Base-by-base conservation (phyloP, 2,888 invertebrate genomes). In the Cerceris ruficornis region DNA sequence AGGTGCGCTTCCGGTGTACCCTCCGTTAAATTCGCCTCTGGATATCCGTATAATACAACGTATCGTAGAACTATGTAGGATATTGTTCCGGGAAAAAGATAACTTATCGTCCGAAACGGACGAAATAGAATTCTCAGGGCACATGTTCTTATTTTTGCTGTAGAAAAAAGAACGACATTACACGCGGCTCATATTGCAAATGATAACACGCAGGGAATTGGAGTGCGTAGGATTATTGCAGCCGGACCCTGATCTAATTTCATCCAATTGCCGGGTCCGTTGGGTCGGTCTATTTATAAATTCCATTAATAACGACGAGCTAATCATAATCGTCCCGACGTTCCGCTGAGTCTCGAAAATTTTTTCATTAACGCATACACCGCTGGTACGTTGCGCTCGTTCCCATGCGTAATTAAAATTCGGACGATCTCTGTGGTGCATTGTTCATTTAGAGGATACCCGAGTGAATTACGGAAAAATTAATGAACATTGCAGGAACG, bases 281-380 rank as follows among this genome's bases (percentile, higher is more conserved):
- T 42, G 58, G 61, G 46, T 68, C 43, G 62, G 60, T 66, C 75
- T 80, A 78, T 78, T 80, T 79, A 72, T 75, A 79, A 72, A 59
- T 60, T 69, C 42, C 66, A 69, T 69, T 72, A 61, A 68, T 77
- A 57, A 65, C 60, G 17, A 43, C 41, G 11, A 14, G 43, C 15
- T 69, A 71, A 71, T 71, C 59, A 46, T 74, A 64, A 64, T 65
- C 59, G 59, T 64, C 46, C 9, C 43, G 15, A 46, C 9, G 59
- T 69, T 68, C 5, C n/a, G 6, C 49, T 49, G 55, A 28, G 9
- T 39, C 55, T 8, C 1, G 9, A 28, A 28, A 43, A 74, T 61
- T 74, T 55, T 17, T 42, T 14, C 46, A 72, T 61, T 11, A 1
- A 8, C 46, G 46, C 46, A 46, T 46, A 8, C 46, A 4, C 1